These are phyloP conservation scores for Lycodopsis pacificus DNA, from an alignment of 2,797 vertebrate species.

Conservation along the genomic window DNA sequence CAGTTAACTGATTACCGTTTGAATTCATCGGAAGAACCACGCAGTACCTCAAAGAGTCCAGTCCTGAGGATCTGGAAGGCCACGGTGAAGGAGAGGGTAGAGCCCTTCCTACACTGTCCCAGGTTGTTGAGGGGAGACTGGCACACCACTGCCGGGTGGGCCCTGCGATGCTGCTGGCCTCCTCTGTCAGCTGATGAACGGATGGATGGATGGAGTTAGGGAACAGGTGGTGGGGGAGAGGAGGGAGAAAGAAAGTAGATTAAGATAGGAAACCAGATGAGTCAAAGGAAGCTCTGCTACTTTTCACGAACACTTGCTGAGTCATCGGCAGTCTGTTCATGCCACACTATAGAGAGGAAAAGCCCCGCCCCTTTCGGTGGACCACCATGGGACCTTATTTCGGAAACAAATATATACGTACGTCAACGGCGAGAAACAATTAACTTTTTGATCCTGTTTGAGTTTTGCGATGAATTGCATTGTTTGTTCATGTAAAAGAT, in stretches of 20 bases:
- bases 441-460: no score
- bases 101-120: conserved; percentile 89
- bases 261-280: not conserved
- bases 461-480: no score
- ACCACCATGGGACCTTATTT: no score
- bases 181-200: conserved; percentile 75
- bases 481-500: no score
- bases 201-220: not conserved
- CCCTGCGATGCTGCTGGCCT: conserved; percentile 76
- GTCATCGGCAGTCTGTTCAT: not conserved
- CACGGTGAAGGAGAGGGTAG: conserved; percentile 87
- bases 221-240: not conserved
- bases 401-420: no score
- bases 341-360: not conserved
- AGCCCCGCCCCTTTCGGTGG: no score
- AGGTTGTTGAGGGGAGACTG: conserved; percentile 89
- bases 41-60: conserved; percentile 90
- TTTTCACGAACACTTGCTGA: not conserved
- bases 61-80: conserved; percentile 90
- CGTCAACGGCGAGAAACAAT: no score
- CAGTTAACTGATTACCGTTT: not conserved
- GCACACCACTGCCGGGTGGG: conserved; percentile 85
- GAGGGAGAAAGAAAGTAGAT: not conserved
- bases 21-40: not conserved
- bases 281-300: not conserved